phyloP scores from a whole-genome alignment of 2,888 invertebrate species.

The Sussaba pulchella region DNA sequence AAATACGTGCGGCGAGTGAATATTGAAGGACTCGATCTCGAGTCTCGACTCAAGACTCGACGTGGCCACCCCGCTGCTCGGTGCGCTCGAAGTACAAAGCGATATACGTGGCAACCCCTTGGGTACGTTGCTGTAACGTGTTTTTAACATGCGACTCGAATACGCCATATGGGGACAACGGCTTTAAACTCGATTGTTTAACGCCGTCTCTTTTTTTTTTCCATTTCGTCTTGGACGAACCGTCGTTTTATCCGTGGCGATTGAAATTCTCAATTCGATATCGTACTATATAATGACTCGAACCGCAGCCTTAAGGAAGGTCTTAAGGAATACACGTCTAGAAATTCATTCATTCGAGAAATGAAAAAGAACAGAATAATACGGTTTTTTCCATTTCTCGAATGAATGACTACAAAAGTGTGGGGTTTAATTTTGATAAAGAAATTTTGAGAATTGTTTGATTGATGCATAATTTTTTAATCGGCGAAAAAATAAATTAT shows the following conservation, averaged over 20 bases:
- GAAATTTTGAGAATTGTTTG: too few relatives aligned
- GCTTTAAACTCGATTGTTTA: constrained; percentile 44
- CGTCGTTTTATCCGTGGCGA: constrained; percentile 11
- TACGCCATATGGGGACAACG: constrained; percentile 65
- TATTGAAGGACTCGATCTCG: constrained; percentile 67
- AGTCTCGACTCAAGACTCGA: constrained; percentile 57
- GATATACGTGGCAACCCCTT: constrained; percentile 46
- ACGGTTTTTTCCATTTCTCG: too few relatives aligned
- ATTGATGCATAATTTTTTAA: too few relatives aligned
- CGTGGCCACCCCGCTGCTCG: constrained; percentile 67
- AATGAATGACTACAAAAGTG: too few relatives aligned
- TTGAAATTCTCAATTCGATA: constrained; percentile 7
- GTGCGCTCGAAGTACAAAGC: constrained; percentile 60
- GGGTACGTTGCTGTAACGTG: constrained; percentile 63
- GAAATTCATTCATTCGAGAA: too few relatives aligned
- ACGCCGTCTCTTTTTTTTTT: background rate
- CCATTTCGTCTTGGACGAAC: background rate
- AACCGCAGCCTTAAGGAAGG: too few relatives aligned
- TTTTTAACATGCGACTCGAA: constrained; percentile 64
- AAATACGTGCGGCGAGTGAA: constrained; percentile 13
- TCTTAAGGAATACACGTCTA: too few relatives aligned
- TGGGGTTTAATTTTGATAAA: too few relatives aligned
- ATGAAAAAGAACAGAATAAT: too few relatives aligned
- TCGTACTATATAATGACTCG: background rate
- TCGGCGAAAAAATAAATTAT: too few relatives aligned